Base-by-base conservation (phyloP, 2,113 vertebrate genomes). In the Anoura caudifer region DNA sequence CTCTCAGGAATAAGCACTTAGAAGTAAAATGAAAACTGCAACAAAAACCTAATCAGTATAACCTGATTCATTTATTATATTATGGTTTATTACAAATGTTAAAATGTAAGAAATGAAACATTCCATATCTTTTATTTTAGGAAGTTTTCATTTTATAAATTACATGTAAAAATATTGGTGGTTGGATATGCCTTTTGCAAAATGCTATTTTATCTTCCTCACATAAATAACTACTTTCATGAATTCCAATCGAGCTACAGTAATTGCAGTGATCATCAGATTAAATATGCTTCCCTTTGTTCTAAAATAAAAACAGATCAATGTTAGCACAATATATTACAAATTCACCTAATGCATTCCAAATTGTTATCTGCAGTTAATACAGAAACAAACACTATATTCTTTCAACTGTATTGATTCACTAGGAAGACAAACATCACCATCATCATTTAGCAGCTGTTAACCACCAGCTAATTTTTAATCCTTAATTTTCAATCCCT, bases 11-110 rank as follows among this genome's bases (percentile, higher is more conserved):
- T 95, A 95, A 98, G 95, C 80, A 54, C 95, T 97, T 77, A 88
- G 95, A 98, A 98, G 80, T 91, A 96, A 97, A 98, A 98, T 87
- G 72, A 98, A 98, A 97, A 93, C 95, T 95, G 95, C 75, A 96
- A 73, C 93, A 96, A 96, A 98, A 93, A 82, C 81, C 79, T 96
- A 97, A 97, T 98, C 91, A 4, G 98, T 98, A 96, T 67, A 97
- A 76, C 36, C 91, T 70, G 41, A 98, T 97, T 98, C 95, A 97
- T 98, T 98, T 82, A 82, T 95, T 76, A 45, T 87, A 93, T 54
- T 91, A 72, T 50, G 95, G 96, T 95, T 97, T 94, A 97, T 97
- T 91, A 84, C 83, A 97, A 95, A 97, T 54, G 41, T 65, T 93
- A 98, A 98, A 69, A 84, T 86, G 88, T 61, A 97, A 91, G 91